phyloP scores from a whole-genome alignment of 2,113 vertebrate species.

The Eublepharis macularius region DNA sequence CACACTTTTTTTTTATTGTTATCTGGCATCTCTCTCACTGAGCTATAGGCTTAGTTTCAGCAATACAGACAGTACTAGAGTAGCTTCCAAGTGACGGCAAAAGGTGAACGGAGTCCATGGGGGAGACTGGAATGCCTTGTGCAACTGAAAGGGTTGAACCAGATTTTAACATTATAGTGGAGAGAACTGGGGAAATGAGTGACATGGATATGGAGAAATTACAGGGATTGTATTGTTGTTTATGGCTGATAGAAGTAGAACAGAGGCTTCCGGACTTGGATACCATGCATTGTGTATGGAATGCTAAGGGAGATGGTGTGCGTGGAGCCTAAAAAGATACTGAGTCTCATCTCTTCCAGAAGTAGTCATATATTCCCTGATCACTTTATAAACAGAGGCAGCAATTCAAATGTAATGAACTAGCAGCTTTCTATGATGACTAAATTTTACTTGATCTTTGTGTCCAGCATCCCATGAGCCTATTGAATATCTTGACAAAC shows the following conservation, averaged over 20 bases:
- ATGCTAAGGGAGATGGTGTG: not conserved
- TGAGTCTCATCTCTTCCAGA: slow-evolving; percentile 42
- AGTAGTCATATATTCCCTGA: slow-evolving; percentile 58
- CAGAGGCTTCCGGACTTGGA: not conserved
- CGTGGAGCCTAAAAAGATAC: slow-evolving; percentile 33
- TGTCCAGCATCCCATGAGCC: slow-evolving; percentile 89
- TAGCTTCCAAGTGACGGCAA: not conserved
- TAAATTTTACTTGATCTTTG: slow-evolving; percentile 87
- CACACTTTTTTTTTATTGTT: not conserved
- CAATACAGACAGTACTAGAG: not conserved
- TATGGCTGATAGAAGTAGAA: not conserved
- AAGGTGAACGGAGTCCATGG: not conserved
- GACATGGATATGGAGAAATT: not conserved
- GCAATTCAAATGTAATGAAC: slow-evolving; percentile 65
- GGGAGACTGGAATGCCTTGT: not conserved
- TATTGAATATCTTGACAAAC: slow-evolving; percentile 45
- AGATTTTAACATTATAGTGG: rapidly evolving
- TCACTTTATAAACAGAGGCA: slow-evolving; percentile 69
- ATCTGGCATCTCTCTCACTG: not conserved
- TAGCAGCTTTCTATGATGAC: slow-evolving; percentile 70
- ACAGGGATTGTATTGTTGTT: not conserved
- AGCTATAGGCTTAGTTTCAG: not conserved
- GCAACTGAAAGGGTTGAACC: not conserved
- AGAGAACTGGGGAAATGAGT: not conserved
- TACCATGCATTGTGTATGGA: not conserved